phyloP scores from a whole-genome alignment of 2,888 invertebrate species.

The Lasioglossum pauxillum region DNA sequence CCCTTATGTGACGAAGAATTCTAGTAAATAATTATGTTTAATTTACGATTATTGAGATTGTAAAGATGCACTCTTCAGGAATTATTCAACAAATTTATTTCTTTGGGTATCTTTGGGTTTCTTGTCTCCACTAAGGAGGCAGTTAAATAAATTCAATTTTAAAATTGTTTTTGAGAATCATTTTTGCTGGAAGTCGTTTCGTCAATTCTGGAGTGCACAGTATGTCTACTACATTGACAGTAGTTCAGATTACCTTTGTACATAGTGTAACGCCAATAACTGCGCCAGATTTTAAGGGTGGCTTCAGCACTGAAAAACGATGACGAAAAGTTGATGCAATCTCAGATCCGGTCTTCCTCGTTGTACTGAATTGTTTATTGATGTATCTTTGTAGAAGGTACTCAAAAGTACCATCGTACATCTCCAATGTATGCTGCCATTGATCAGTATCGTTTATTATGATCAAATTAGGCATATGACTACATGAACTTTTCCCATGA shows the following conservation, averaged over 20 bases:
- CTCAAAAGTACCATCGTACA: not conserved
- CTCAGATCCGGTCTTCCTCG: not conserved
- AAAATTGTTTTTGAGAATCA: not conserved
- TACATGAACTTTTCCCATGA: not conserved
- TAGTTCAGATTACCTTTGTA: not conserved
- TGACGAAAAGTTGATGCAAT: not conserved
- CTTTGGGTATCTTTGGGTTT: too few relatives aligned
- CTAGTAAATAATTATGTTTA: not conserved
- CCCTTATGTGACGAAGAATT: not conserved
- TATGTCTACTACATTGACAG: not conserved
- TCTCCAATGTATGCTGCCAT: not conserved
- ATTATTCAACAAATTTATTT: too few relatives aligned
- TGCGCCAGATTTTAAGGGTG: not conserved
- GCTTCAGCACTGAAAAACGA: not conserved
- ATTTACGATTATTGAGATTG: too few relatives aligned
- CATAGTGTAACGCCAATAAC: not conserved
- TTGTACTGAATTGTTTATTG: not conserved
- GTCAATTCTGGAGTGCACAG: not conserved
- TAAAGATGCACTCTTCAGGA: too few relatives aligned
- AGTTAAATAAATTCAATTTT: not conserved
- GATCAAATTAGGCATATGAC: not conserved
- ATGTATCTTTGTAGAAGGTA: conserved; percentile 6
- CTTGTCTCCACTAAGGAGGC: not conserved
- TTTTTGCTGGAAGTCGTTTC: not conserved
- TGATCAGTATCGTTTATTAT: not conserved